Base-by-base conservation (phyloP, 2,113 vertebrate genomes). In the Elephantulus edwardii region DNA sequence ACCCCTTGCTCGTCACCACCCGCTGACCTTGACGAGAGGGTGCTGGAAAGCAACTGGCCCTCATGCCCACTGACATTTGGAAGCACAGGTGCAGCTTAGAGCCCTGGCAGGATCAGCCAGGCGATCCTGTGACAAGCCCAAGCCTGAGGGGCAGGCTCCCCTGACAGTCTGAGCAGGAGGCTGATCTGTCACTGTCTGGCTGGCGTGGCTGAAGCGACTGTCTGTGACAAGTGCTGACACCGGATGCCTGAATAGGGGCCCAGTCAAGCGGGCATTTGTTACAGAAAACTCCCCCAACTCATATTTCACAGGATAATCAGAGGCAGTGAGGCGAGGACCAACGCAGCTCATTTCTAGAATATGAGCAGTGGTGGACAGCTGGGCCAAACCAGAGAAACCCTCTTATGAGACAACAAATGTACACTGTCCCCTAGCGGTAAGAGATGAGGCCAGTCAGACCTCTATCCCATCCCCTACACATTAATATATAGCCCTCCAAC, bases 121-220 rank as follows among this genome's bases (percentile, higher is more conserved):
- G 86, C 89, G 16, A 56, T 96, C 89, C 88, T 91, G 70, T 82
- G 93, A 72, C 88, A 93, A 91, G 94, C 89, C 96, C 94, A 92
- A 89, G 93, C 95, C 30, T 97, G 93, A 93, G 60, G 35, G 1
- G 64, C 74, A 87, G 91, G 68, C 86, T 96, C 96, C 81, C 96
- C 95, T 89, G 95, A 90, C 96, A 95, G 91, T 91, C 82, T 82
- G 93, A 93, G 71, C 90, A 93, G 95, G 93, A 97, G 77, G 75
- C 87, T 96, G 96, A 97, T 98, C 97, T 98, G 97, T 97, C 97
- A 88, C 91, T 97, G 96, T 95, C 96, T 97, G 95, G 96, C 96
- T 96, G 89, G 90, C 74, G 76, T 38, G 64, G 89, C 93, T 97
- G 92, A 96, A 96, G 94, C 84, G 94, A 96, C 94, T 95, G 96